phyloP scores from a whole-genome alignment of 2,797 vertebrate species.

The Mus minutoides region DNA sequence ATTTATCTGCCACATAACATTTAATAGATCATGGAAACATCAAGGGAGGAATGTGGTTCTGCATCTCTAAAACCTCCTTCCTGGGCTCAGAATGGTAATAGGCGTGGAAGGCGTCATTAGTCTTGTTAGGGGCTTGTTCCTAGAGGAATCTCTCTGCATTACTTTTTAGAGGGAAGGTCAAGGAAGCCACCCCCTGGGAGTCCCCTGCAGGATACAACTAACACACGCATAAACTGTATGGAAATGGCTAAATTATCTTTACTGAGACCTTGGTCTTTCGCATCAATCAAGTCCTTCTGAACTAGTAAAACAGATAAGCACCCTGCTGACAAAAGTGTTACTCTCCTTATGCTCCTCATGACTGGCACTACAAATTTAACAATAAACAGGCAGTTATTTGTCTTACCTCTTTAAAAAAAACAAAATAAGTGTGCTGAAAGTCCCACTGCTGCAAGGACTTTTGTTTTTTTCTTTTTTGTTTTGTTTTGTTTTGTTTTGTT shows the following conservation, averaged over 20 bases:
- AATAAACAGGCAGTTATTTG: conserved; percentile 82
- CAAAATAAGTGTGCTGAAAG: conserved; percentile 73
- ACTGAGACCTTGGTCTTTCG: conserved; percentile 88
- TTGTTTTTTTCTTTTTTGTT: conserved; percentile 67
- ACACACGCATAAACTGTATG: conserved; percentile 91
- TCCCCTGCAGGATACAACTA: conserved; percentile 89
- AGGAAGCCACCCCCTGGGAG: conserved; percentile 86
- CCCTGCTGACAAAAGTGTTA: conserved; percentile 86
- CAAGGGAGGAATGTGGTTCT: conserved; percentile 91
- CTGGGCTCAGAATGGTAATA: conserved; percentile 90
- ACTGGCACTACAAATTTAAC: conserved; percentile 85
- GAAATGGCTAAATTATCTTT: conserved; percentile 92
- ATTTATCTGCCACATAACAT: conserved; percentile 89
- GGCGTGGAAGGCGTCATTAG: conserved; percentile 90
- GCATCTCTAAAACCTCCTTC: conserved; percentile 89
- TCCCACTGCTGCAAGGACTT: conserved; percentile 48
- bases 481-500: too few species aligned
- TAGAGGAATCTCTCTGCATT: conserved; percentile 91
- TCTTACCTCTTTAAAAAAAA: conserved; percentile 82
- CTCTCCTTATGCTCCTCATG: conserved; percentile 85
- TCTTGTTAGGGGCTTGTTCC: conserved; percentile 90
- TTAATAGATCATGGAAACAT: conserved; percentile 92
- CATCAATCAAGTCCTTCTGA: conserved; percentile 90
- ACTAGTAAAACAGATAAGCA: conserved; percentile 89
- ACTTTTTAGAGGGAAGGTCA: conserved; percentile 91